Evolutionary conservation across 2,888 invertebrate genomes (phyloP), one percentile per base, ranked within the genome.

Genomic region (Orthosia incerta): DNA sequence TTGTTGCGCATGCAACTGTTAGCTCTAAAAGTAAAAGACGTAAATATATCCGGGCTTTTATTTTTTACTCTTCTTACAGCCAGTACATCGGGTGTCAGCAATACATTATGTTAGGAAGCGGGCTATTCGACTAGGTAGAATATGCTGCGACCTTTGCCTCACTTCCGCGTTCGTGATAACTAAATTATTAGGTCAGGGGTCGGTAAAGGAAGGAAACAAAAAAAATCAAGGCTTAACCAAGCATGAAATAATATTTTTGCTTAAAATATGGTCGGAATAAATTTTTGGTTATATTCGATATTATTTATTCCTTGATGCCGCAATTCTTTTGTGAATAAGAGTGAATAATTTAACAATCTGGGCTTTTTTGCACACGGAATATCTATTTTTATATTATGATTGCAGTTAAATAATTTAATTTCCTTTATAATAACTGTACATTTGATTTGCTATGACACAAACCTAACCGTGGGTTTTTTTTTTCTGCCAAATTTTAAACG

Each of bases 141-240:
- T 76, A 79, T 64, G 74, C 45, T 62, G 71, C 59, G 74, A 84
- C 86, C 82, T 77, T 82, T 77, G 68, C 76, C 75, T 62, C 61
- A 57, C 74, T 75, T 86, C 79, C 82, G 71, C 51, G 71, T 82
- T 71, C 72, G 70, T 68, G 72, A 75, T 84, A 82, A 82, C 76
- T 86, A 80, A 86, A 82, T 86, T 85, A 85, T 86, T 80, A 79
- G 74, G 75, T 74, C 73, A 73, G 53, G 74, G 71, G 67, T 45
- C 62, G 55, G 46, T 9, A 50, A 60, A 57, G 63, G 71, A 67
- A 55, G 60, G 46, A 68, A 79, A 55, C 45, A 61, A 83, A 80
- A 73, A 73, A 80, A 82, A 68, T 50, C 31, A 26, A n/a, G 31
- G 51, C 60, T 46, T 65, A 71, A 68, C 56, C 66, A 56, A 70